Conservation (phyloP, 2,113 vertebrate species). For the Heloderma charlesbogerti region DNA sequence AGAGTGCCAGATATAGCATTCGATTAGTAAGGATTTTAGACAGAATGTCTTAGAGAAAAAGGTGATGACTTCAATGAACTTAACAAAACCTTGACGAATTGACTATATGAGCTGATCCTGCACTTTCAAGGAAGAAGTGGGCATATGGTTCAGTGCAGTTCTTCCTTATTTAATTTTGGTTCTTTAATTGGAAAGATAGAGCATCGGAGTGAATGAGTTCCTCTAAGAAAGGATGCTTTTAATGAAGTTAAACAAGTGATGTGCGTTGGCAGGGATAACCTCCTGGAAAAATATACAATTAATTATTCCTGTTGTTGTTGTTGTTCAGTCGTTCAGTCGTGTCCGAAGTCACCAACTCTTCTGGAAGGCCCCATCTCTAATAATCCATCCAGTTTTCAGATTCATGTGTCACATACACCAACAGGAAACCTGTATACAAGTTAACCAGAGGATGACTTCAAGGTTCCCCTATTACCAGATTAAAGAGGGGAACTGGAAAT, state of each 20-base stretch:
- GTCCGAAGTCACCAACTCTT: constrained; percentile 2
- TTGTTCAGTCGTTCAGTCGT: too few relatives aligned
- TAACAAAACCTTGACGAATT: constrained; percentile 14
- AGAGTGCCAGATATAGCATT: neutral
- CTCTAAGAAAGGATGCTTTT: constrained; percentile 52
- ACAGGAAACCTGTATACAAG: neutral
- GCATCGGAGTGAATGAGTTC: constrained; percentile 30
- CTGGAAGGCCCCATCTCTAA: constrained; percentile 22
- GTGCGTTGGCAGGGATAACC: constrained; percentile 33
- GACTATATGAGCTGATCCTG: constrained; percentile 12
- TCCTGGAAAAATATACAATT: neutral
- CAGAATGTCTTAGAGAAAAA: constrained; percentile 17
- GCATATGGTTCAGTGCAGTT: constrained; percentile 17
- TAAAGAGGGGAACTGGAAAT: neutral
- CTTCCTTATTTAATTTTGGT: constrained; percentile 47
- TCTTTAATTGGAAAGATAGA: constrained; percentile 55
- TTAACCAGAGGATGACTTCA: constrained; percentile 21
- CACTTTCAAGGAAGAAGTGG: constrained; percentile 24
- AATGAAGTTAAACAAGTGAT: constrained; percentile 56
- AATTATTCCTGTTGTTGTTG: too few relatives aligned
- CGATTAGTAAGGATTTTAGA: neutral
- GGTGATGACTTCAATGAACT: constrained; percentile 18
- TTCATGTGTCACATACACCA: constrained; percentile 24
- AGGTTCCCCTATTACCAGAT: constrained; percentile 2
- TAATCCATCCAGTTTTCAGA: constrained; percentile 19